Evolutionary conservation across 2,888 invertebrate species (phyloP).

Genomic region (Spicauda simplicius): DNA sequence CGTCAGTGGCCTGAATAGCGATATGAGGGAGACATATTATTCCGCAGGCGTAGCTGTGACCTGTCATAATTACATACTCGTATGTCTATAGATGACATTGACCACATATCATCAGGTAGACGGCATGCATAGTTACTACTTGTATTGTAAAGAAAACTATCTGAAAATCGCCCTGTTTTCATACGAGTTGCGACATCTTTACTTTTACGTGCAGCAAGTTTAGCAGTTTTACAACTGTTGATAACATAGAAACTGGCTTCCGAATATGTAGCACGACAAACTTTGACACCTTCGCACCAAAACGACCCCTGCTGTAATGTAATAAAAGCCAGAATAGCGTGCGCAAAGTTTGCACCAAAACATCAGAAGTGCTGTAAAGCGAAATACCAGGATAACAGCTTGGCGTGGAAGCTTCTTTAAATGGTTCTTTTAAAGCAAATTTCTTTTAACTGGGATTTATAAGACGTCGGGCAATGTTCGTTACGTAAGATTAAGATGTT

Average conservation of each 20-base stretch:
- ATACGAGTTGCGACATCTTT: slow-evolving; percentile 15
- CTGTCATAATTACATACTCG: too few species aligned
- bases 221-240: slow-evolving; percentile 25
- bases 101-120: too few species aligned
- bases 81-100: too few species aligned
- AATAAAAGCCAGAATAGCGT: slow-evolving; percentile 7
- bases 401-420: slow-evolving; percentile 5
- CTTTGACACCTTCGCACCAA: slow-evolving; percentile 10
- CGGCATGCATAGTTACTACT: too few species aligned
- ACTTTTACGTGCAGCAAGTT: slow-evolving; percentile 16
- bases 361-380: slow-evolving; percentile 27
- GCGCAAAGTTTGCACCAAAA: slow-evolving; percentile 2
- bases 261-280: slow-evolving; percentile 16
- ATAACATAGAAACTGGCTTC: slow-evolving; percentile 23
- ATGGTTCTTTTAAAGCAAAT: slow-evolving; percentile 25
- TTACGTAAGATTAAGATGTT: slow-evolving; percentile 9
- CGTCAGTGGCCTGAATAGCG: too few species aligned
- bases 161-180: slow-evolving; percentile 2
- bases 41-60: too few species aligned
- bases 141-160: neutral
- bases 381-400: slow-evolving; percentile 30
- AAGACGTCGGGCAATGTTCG: slow-evolving; percentile 1
- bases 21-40: too few species aligned
- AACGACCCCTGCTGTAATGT: slow-evolving; percentile 2
- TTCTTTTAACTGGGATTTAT: slow-evolving; percentile 17